A percentile compares a stretch with the other conserved stretches of the same genome.
phyloP scores from a whole-genome alignment of 2,113 vertebrate species.

The Brienomyrus brachyistius region DNA sequence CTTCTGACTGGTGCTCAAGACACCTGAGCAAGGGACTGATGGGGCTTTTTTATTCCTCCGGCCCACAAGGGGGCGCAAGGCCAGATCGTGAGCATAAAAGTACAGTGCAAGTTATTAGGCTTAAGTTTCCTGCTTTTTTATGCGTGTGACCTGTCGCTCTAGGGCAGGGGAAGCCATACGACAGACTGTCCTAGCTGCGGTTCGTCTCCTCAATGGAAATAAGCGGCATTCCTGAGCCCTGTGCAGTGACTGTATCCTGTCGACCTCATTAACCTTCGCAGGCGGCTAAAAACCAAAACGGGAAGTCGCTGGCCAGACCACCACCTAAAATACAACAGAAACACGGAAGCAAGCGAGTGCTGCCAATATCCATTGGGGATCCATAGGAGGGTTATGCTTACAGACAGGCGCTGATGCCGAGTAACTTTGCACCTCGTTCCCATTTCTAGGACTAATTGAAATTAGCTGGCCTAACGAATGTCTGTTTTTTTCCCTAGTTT shows the following conservation, averaged over 20 bases:
- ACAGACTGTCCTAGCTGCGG: not conserved
- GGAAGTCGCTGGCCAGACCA: not conserved
- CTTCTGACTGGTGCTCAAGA: not conserved
- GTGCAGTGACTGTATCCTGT: not conserved
- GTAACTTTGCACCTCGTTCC: not conserved
- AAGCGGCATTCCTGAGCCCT: not conserved
- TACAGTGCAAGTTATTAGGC: too few relatives aligned
- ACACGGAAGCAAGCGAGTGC: not conserved
- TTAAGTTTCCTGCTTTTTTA: too few relatives aligned
- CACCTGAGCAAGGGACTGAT: not conserved
- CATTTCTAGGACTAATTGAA: not conserved
- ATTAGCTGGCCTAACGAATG: not conserved
- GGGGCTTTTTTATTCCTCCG: not conserved
- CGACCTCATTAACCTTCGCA: not conserved
- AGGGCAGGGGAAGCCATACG: not conserved
- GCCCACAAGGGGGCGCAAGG: not conserved
- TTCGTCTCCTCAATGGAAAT: not conserved
- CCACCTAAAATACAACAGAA: not conserved
- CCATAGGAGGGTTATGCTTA: not conserved
- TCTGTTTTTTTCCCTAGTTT: not conserved
- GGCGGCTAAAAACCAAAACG: not conserved
- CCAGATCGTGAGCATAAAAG: not conserved
- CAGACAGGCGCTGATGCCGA: not conserved
- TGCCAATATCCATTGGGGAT: not conserved
- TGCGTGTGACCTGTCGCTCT: not conserved